These are phyloP conservation scores for Bombus sibiricus DNA, from an alignment of 1,140 invertebrate species.

Conservation along the genomic window DNA sequence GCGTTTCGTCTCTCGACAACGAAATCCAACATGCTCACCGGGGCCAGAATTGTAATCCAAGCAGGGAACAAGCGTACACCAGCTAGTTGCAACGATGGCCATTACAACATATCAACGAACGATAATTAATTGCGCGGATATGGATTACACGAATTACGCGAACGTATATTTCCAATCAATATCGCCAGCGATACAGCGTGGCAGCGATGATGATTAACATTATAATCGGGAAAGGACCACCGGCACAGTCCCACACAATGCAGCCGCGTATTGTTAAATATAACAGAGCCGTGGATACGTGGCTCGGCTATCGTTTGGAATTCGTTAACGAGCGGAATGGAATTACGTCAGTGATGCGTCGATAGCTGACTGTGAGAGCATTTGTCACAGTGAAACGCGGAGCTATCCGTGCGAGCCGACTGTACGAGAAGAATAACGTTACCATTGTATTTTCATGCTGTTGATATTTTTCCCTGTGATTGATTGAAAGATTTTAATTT, in stretches of 20 bases:
- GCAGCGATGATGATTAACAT: constrained; percentile 41
- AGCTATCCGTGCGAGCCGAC: not conserved
- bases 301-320: not conserved
- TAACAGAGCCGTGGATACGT: not conserved
- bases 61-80: not conserved
- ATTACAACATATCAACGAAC: constrained; percentile 54
- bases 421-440: not conserved
- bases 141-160: constrained; percentile 62
- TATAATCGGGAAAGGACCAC: constrained; percentile 41
- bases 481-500: not conserved
- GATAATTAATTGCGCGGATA: constrained; percentile 66
- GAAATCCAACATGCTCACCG: not conserved
- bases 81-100: constrained; percentile 17
- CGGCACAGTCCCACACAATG: constrained; percentile 36
- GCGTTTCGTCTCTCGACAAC: not conserved
- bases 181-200: constrained; percentile 40
- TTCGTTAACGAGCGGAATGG: constrained; percentile 24
- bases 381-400: not conserved
- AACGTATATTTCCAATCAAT: constrained; percentile 62
- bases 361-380: not conserved
- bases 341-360: not conserved
- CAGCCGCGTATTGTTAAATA: constrained; percentile 37
- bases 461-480: not conserved
- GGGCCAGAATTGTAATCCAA: constrained; percentile 11
- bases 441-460: not conserved